These are phyloP conservation scores for Acanthochromis polyacanthus DNA, from an alignment of 2,113 vertebrate species.

Conservation along the genomic window DNA sequence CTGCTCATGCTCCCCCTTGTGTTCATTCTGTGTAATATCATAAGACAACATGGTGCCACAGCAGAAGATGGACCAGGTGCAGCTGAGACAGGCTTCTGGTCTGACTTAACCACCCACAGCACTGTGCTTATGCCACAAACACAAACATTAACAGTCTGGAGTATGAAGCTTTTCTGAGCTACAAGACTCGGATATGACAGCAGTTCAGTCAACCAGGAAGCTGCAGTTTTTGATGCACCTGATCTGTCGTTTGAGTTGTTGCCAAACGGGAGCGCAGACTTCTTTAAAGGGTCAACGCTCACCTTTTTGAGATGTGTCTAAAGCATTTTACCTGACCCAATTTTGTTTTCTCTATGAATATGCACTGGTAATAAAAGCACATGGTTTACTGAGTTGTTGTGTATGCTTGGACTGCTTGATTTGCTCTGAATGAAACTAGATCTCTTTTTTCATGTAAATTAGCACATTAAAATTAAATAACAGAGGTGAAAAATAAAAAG, in stretches of 20 bases:
- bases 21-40: conserved; percentile 62
- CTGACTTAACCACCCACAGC: conserved; percentile 18
- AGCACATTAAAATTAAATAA: neutral
- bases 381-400: conserved; percentile 77
- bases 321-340: conserved; percentile 47
- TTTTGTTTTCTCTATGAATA: conserved; percentile 80
- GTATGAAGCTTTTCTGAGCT: neutral
- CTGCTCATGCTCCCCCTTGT: conserved; percentile 54
- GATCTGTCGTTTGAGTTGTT: conserved; percentile 53
- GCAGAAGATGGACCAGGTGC: conserved; percentile 25
- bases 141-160: neutral
- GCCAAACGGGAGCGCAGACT: conserved; percentile 61
- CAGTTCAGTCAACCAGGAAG: conserved; percentile 20
- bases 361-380: conserved; percentile 89
- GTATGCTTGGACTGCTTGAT: neutral
- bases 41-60: conserved; percentile 44
- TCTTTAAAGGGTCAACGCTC: conserved; percentile 36
- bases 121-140: conserved; percentile 27
- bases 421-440: neutral
- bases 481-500: no score
- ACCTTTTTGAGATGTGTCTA: conserved; percentile 49
- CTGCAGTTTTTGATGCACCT: conserved; percentile 34
- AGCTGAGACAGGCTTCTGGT: conserved; percentile 31
- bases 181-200: conserved; percentile 2
- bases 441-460: neutral